These are phyloP conservation scores for Riptortus pedestris DNA, from an alignment of 1,140 invertebrate species.

Conservation along the genomic window DNA sequence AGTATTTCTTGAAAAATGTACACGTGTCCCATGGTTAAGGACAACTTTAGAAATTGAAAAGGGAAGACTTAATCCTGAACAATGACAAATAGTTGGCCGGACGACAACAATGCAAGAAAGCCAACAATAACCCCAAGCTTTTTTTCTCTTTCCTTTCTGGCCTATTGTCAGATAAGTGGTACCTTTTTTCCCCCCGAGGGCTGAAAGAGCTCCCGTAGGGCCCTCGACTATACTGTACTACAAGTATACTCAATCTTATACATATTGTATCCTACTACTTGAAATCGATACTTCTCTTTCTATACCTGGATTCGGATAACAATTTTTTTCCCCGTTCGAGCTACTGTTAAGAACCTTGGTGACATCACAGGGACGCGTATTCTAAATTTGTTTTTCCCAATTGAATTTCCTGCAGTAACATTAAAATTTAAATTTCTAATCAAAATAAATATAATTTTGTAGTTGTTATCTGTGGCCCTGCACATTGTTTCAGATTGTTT, in stretches of 20 bases:
- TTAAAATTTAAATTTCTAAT: too few species aligned
- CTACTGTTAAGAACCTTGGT: too few species aligned
- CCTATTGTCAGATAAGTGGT: constrained; percentile 4
- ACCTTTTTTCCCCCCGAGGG: not conserved
- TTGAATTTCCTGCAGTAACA: too few species aligned
- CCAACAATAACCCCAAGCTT: not conserved
- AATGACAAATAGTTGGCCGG: constrained; percentile 7
- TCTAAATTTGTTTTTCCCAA: too few species aligned
- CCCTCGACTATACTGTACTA: not conserved
- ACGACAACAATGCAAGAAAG: not conserved
- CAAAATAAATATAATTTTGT: too few species aligned
- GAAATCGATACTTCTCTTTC: constrained; percentile 3
- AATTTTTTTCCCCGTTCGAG: not conserved
- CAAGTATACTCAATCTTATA: not conserved
- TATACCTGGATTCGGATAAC: not conserved
- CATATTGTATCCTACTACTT: not conserved
- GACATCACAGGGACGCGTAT: too few species aligned
- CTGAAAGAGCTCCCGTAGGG: not conserved
- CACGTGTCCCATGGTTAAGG: too few species aligned
- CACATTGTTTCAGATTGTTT: too few species aligned
- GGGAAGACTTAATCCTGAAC: not conserved
- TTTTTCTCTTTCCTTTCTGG: not conserved
- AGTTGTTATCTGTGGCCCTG: too few species aligned
- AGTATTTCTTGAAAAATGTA: too few species aligned
- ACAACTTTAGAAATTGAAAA: too few species aligned